Evolutionary conservation across 2,113 vertebrate species (phyloP), one percentile per base, ranked within the genome.

Genomic region (Limnothrissa miodon): DNA sequence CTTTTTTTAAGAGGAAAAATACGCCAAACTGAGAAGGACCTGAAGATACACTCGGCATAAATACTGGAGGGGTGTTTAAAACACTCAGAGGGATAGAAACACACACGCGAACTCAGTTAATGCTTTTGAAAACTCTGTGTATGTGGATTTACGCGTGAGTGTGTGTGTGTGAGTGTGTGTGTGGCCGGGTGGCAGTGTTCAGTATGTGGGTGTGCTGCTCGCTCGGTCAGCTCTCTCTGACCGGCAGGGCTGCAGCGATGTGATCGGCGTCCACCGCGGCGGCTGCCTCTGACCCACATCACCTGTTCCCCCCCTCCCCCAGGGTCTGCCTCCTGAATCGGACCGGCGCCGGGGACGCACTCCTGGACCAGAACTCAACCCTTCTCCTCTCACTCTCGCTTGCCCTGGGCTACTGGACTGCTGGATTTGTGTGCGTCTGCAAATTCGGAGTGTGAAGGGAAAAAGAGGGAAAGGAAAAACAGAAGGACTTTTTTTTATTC

Each of bases 211-310:
- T 74, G 66, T 74, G 11, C 33, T 13, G 66, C 66, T 74, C 29
- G 29, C 66, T 74, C 66, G 66, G 66, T 74, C 66, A 74, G 66
- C 29, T 74, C 29, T 74, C 29, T 33, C 66, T 74, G 66, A 36
- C 66, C 66, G 66, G 66, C 66, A 74, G 66, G 66, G 66, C 33
- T 74, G 66, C 66, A 74, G 66, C 13, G 66, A 74, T 74, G 66
- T 74, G 66, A 74, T 74, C 66, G 13, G 66, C 33, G 66, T 74
- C 66, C 33, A 17, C 10, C 66, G 13, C 13, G 25, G 23, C 53
- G 23, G 66, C 66, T 74, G 66, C 66, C n/a, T 74, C 66, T 74
- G 66, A 74, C 66, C 33, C 29, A 74, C 66, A 36, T 74, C 66
- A 74, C 66, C 66, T 74, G 66, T 74, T 74, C 66, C 59, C 48